Evolutionary conservation across 2,113 vertebrate species (phyloP), one percentile per base, ranked within the genome.

Genomic region (Silurus glanis): DNA sequence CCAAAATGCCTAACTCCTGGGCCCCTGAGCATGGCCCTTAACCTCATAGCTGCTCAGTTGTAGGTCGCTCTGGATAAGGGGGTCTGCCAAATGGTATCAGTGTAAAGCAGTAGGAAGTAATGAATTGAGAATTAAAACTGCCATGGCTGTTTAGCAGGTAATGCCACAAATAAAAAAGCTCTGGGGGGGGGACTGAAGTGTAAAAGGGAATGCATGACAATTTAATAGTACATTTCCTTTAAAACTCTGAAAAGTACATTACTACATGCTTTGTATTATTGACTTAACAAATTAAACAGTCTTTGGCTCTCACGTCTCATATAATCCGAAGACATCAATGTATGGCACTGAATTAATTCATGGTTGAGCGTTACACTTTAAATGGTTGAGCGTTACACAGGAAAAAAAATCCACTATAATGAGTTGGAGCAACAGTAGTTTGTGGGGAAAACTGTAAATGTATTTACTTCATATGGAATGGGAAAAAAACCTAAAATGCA

Each of bases 91-190:
- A 2, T 37, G 37, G 2, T 37, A 37, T 2, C 37, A 37, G 37
- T 37, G 37, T 37, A 37, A 37, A 37, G 37, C 37, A 37, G 37
- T 37, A 37, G 37, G 37, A 37, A 37, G 37, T 37, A 76, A 67
- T 78, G 19, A 78, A 66, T 76, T 9, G 16, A 85, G 8, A 66
- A 55, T 67, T 62, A 62, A 84, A 55, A 12, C 56, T 64, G 83
- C 0, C 71, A 74, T 25, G 9, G 10, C 51, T 6, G 71, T 83
- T 74, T 58, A 58, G 55, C 56, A 59, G 4, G 55, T 84, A 45
- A 51, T 76, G 58, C 16, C 5, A 51, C 14, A 76, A 51, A 51
- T 84, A 62, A 76, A 76, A 37, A 61, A 58, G 37, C 51, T 74
- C 67, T 49, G 37, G 37, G 37, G 37, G 12, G 61, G n/a, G 37